A percentile compares a stretch with the other conserved stretches of the same genome.
Evolutionary conservation across 2,797 vertebrate genomes (phyloP).

Genomic region (Pipistrellus kuhlii): DNA sequence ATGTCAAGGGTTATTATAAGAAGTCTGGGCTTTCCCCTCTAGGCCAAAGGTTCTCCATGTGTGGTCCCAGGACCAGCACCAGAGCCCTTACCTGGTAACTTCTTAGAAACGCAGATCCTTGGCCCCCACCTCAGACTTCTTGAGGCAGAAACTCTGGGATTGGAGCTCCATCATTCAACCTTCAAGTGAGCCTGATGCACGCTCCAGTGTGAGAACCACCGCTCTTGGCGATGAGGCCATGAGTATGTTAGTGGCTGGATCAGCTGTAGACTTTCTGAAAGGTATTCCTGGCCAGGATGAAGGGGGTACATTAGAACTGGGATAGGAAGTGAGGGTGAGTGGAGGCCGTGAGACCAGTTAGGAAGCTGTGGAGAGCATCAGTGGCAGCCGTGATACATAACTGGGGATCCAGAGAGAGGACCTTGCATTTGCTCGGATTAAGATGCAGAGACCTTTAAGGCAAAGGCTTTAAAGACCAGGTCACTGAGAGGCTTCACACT

Average conservation of each 20-base stretch:
- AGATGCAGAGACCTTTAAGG: neutral
- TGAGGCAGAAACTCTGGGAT: neutral
- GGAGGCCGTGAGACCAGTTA: neutral
- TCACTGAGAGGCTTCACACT: neutral
- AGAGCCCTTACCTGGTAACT: neutral
- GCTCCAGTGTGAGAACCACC: neutral
- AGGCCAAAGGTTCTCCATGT: neutral
- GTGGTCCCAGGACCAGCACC: neutral
- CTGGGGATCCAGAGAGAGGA: too few relatives aligned
- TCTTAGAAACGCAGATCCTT: neutral
- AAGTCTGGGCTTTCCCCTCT: neutral
- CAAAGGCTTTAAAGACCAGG: too few relatives aligned
- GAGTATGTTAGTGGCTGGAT: neutral
- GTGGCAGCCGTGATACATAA: fast-evolving
- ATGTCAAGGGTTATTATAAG: neutral
- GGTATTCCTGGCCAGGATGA: neutral
- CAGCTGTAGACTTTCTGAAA: neutral
- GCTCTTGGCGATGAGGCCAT: neutral
- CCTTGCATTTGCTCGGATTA: neutral
- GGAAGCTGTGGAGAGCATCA: neutral
- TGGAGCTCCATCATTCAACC: neutral
- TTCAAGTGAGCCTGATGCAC: neutral
- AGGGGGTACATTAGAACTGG: neutral
- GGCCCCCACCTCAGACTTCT: neutral
- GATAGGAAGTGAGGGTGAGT: neutral